phyloP scores from a whole-genome alignment of 2,797 vertebrate species.

The Carduelis carduelis region DNA sequence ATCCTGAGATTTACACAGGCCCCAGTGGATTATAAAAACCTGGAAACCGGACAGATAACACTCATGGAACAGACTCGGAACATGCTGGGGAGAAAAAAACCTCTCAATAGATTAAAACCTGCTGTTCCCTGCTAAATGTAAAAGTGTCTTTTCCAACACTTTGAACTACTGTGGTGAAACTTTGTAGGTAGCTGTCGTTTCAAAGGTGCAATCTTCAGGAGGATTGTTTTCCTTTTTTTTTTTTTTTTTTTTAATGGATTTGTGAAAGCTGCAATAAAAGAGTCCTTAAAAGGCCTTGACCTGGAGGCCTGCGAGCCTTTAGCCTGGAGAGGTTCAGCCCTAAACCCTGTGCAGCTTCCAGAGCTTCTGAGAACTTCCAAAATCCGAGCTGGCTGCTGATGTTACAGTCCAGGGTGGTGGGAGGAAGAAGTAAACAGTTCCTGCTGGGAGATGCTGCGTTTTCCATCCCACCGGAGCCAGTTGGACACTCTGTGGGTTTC shows the following conservation, averaged over 20 bases:
- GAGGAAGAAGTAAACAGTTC: background rate
- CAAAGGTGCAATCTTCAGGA: slow-evolving; percentile 54
- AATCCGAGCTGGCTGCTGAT: background rate
- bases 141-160: slow-evolving; percentile 60
- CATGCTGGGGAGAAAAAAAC: slow-evolving; percentile 54
- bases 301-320: background rate
- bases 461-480: background rate
- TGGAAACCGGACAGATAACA: slow-evolving; percentile 75
- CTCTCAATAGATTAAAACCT: slow-evolving; percentile 60
- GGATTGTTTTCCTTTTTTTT: background rate
- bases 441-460: background rate
- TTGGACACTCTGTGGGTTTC: background rate
- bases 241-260: background rate
- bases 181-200: slow-evolving; percentile 35
- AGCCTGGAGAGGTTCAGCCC: background rate
- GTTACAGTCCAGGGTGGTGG: background rate
- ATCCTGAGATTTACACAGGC: slow-evolving; percentile 71
- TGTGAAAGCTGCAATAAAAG: slow-evolving; percentile 30
- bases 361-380: slow-evolving; percentile 43
- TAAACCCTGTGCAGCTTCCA: slow-evolving; percentile 3
- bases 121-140: slow-evolving; percentile 63
- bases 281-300: slow-evolving; percentile 36
- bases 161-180: slow-evolving; percentile 62
- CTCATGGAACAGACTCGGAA: slow-evolving; percentile 71
- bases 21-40: slow-evolving; percentile 71